Evolutionary conservation across 2,888 invertebrate species (phyloP), one percentile per base, ranked within the genome.

Genomic region (Teinopalpus imperialis): DNA sequence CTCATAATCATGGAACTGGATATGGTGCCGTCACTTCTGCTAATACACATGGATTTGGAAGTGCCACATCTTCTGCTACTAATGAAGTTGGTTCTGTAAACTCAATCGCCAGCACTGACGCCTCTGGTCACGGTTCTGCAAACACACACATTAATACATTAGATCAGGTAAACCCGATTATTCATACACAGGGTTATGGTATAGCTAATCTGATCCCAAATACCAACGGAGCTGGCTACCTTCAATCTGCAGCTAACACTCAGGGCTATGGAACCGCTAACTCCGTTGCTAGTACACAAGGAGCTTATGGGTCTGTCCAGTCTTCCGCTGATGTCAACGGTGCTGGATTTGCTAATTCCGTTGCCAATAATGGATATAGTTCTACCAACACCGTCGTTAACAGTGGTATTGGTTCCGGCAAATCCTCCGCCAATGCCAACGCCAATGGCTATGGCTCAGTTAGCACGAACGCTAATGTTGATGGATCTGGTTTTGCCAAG

Each of bases 241-340:
- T 21, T 12, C 27, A 64, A 62, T n/a, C 59, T 54, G 10, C 2
- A 3, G 72, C 74, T 31, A 77, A 68, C 51, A 60, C 69, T 47
- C 76, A 78, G 31, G 65, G 73, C 10, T 71, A 58, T 50, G 66
- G 67, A 1, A 65, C 63, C 8, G 78, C 82, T 1, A 69, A 69
- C 3, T 76, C 83, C 2, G 37, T 37, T 6, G 56, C 49, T 1
- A 49, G 49, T 30, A 64, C 60, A 2, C 49, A 53, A 27, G 51
- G 52, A 6, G 53, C 56, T 44, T 45, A 39, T 9, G 66, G 62
- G 2, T 48, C 39, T 5, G 56, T 64, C 12, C 52, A 54, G 20
- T 57, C 58, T 7, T 34, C 50, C 3, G 68, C 69, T 12, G 59
- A 61, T 51, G 53, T 48, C 10, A 56, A 62, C 45, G 58, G 54